These are phyloP conservation scores for Holocentrus rufus DNA, from an alignment of 2,797 vertebrate genomes.

Conservation along the genomic window DNA sequence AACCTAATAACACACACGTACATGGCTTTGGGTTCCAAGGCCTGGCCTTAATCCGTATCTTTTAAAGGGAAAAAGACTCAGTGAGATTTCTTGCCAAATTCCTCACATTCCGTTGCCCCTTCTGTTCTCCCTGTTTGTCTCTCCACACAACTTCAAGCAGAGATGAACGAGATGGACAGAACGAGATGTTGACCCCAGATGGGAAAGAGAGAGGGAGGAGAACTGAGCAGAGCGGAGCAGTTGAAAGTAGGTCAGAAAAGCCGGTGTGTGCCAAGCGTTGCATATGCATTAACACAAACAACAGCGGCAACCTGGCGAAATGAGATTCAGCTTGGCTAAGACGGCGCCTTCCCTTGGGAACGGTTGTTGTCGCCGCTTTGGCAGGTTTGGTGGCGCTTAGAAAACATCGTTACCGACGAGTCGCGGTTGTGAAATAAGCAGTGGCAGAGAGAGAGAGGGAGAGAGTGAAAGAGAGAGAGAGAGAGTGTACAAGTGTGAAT, in stretches of 20 bases:
- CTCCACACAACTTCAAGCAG: neutral
- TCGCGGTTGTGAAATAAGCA: neutral
- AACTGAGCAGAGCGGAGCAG: constrained; percentile 1
- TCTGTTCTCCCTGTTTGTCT: neutral
- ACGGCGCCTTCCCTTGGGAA: constrained; percentile 6
- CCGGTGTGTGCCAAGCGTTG: constrained; percentile 14
- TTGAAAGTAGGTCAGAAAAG: constrained; percentile 58
- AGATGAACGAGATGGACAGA: constrained; percentile 21
- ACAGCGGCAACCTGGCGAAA: constrained; percentile 12
- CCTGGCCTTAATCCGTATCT: constrained; percentile 18
- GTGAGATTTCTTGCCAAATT: neutral
- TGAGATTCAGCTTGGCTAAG: neutral
- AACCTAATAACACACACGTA: constrained; percentile 3
- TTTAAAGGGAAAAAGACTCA: neutral
- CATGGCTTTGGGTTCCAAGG: constrained; percentile 20
- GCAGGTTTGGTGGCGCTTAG: neutral
- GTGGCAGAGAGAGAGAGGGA: neutral
- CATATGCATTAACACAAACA: constrained; percentile 37
- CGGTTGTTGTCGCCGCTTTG: neutral
- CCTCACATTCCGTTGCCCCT: neutral
- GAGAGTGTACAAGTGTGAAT: no score
- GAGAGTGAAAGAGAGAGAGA: neutral
- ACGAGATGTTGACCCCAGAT: neutral
- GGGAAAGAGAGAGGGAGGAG: neutral
- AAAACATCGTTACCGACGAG: neutral